These are phyloP conservation scores for Heloderma charlesbogerti DNA, from an alignment of 2,113 vertebrate genomes.

Conservation along the genomic window DNA sequence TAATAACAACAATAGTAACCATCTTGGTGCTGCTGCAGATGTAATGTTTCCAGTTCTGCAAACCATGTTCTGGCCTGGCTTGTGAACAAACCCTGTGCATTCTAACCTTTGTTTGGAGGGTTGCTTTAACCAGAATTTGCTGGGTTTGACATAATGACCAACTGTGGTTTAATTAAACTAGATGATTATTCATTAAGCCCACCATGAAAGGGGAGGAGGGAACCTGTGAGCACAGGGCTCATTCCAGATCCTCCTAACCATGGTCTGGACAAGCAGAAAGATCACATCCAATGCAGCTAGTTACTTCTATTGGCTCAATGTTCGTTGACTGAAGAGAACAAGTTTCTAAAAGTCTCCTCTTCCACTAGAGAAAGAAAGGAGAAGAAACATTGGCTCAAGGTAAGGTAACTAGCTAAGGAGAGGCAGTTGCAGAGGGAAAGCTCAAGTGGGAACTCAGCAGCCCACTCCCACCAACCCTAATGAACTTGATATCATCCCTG, in stretches of 20 bases:
- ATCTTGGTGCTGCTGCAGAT: too few relatives aligned
- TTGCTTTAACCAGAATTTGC: not conserved
- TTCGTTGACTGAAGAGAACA: not conserved
- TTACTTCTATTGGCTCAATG: not conserved
- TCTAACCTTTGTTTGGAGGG: not conserved
- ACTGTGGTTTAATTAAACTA: not conserved
- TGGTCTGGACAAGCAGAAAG: not conserved
- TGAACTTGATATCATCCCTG: not conserved
- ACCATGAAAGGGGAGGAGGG: not conserved
- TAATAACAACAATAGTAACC: too few relatives aligned
- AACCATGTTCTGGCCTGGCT: not conserved
- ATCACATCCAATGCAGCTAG: not conserved
- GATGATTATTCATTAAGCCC: too few relatives aligned
- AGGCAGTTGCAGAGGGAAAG: too few relatives aligned
- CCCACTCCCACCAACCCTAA: not conserved
- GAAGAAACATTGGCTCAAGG: not conserved
- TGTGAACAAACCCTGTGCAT: not conserved
- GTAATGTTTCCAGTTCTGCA: not conserved
- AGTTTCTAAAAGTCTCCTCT: not conserved
- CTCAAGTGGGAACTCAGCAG: not conserved
- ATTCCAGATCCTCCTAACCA: not conserved
- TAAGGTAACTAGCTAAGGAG: not conserved
- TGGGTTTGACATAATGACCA: too few relatives aligned
- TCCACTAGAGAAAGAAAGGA: not conserved
- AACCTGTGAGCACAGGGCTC: not conserved